These are phyloP conservation scores for Xenopus laevis DNA, from an alignment of 2,113 vertebrate species.

Conservation along the genomic window DNA sequence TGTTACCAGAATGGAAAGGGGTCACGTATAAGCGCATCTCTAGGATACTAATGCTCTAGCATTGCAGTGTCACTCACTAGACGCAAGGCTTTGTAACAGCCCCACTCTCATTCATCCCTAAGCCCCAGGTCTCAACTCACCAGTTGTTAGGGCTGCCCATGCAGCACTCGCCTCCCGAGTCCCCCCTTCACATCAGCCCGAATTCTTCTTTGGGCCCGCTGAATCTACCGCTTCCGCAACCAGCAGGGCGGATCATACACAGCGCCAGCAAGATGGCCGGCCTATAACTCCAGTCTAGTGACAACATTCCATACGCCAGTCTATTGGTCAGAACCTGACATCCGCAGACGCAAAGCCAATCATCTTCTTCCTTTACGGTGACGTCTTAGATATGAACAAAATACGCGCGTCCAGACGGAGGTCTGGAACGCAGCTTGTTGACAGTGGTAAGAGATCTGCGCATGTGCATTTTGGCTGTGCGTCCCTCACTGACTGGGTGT, in stretches of 20 bases:
- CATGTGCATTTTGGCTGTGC: background rate
- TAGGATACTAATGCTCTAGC: no score
- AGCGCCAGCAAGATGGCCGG: slow-evolving; percentile 31
- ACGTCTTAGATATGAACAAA: background rate
- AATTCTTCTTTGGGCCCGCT: background rate
- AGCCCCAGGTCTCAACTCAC: background rate
- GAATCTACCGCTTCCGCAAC: slow-evolving; percentile 35
- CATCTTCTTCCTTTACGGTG: background rate
- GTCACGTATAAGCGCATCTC: no score
- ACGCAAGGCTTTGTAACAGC: background rate
- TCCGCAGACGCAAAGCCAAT: background rate
- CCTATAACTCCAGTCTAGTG: slow-evolving; percentile 5
- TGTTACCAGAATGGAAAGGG: no score
- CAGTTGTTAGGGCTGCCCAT: background rate
- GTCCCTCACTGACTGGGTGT: no score
- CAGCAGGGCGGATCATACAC: slow-evolving; percentile 28
- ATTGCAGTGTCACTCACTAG: no score
- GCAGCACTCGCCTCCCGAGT: background rate
- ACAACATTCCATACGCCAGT: background rate
- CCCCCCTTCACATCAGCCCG: background rate
- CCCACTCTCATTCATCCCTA: background rate
- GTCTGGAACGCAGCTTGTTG: slow-evolving; percentile 28
- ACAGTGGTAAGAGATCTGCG: slow-evolving; percentile 32
- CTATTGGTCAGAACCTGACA: slow-evolving; percentile 9
- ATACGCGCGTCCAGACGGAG: slow-evolving; percentile 1